A percentile compares a stretch with the other conserved stretches of the same genome.
These are phyloP conservation scores for Radopholus similis DNA, from an alignment of 1,140 invertebrate genomes.

Conservation along the genomic window DNA sequence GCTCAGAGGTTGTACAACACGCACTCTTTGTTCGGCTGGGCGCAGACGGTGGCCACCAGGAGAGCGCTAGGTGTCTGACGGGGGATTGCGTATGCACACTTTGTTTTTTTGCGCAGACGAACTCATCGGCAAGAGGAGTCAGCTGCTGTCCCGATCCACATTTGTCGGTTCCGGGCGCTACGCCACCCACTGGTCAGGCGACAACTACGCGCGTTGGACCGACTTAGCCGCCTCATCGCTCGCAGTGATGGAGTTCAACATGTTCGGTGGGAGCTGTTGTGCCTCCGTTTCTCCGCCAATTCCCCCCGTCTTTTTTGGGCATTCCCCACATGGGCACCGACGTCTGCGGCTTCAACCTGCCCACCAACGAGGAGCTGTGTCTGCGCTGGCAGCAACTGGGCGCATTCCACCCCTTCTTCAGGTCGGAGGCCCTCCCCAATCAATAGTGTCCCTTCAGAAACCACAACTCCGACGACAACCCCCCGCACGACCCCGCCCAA, in stretches of 20 bases:
- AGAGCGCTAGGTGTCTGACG: constrained; percentile 32
- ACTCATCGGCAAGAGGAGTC: constrained; percentile 42
- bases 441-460: constrained; percentile 38
- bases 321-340: constrained; percentile 61
- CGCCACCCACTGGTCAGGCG: constrained; percentile 84
- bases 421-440: constrained; percentile 10
- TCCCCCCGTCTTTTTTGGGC: too few relatives aligned
- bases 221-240: constrained; percentile 63
- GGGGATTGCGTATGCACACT: background rate
- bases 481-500: constrained; percentile 50
- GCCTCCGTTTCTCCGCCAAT: background rate
- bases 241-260: constrained; percentile 67
- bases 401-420: constrained; percentile 42
- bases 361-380: constrained; percentile 59
- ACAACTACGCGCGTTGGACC: constrained; percentile 65
- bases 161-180: constrained; percentile 75
- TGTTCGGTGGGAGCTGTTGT: constrained; percentile 70
- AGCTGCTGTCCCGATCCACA: constrained; percentile 35
- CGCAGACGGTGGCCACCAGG: constrained; percentile 70
- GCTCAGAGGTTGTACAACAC: constrained; percentile 66
- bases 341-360: constrained; percentile 61
- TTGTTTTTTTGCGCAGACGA: background rate
- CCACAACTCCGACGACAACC: constrained; percentile 41
- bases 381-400: constrained; percentile 54
- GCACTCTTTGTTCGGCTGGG: constrained; percentile 77